Conservation (phyloP, 2,888 invertebrate species). For the Ornithoptera priamus region DNA sequence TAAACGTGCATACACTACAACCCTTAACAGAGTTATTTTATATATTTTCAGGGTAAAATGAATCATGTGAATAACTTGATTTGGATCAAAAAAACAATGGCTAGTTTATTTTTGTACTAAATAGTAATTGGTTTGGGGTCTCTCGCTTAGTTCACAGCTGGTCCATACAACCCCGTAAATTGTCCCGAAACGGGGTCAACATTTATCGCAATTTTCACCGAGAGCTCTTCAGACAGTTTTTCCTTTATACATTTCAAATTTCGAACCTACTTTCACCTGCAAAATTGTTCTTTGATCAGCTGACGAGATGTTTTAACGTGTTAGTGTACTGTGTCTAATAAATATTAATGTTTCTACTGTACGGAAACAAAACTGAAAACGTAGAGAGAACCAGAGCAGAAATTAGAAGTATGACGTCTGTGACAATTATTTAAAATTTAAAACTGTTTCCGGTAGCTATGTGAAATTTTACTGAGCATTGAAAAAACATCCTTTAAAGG, state of each 20-base stretch:
- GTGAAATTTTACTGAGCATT: too few relatives aligned
- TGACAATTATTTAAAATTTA: too few relatives aligned
- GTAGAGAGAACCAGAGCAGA: too few relatives aligned
- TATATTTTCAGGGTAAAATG: neutral
- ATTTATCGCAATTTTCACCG: conserved; percentile 16
- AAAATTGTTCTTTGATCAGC: neutral
- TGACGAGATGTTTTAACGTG: neutral
- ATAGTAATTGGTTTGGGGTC: conserved; percentile 21
- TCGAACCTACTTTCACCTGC: neutral
- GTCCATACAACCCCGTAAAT: conserved; percentile 20
- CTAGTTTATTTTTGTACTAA: conserved; percentile 14
- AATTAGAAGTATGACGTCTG: too few relatives aligned
- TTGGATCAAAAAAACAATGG: conserved; percentile 10
- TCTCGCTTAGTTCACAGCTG: conserved; percentile 18
- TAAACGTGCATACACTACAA: too few relatives aligned
- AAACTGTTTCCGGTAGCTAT: too few relatives aligned
- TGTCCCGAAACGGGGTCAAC: conserved; percentile 13
- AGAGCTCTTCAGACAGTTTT: neutral
- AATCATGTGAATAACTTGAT: neutral
- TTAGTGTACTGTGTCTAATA: neutral
- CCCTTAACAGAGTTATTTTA: too few relatives aligned
- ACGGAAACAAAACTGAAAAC: too few relatives aligned
- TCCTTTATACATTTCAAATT: neutral
- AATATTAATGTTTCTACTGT: neutral
- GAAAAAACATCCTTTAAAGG: too few relatives aligned